Conservation (phyloP, 2,113 vertebrate species). For the Cisticola juncidis region DNA sequence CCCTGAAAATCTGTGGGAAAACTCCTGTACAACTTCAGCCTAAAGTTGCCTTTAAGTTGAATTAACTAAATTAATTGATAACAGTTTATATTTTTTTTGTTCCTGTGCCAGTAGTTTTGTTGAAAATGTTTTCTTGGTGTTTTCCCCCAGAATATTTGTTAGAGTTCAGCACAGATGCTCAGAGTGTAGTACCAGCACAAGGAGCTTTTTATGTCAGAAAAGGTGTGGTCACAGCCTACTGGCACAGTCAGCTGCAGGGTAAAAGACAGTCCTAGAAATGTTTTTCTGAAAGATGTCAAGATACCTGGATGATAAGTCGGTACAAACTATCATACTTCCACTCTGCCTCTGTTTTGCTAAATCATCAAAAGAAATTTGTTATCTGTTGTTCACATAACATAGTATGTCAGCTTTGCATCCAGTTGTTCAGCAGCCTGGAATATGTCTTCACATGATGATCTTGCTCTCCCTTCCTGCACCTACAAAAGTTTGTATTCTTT, state of each 20-base stretch:
- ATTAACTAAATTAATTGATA: background rate
- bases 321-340: background rate
- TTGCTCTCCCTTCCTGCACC: background rate
- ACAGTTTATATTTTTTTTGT: background rate
- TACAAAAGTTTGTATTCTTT: background rate
- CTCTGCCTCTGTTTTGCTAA: background rate
- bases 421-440: background rate
- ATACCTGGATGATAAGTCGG: background rate
- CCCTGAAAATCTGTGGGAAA: background rate
- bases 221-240: background rate
- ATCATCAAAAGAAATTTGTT: background rate
- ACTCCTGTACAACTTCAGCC: background rate
- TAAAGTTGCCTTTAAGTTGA: background rate
- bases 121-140: background rate
- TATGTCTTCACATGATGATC: background rate
- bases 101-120: background rate
- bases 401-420: background rate
- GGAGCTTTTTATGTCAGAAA: background rate
- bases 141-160: background rate
- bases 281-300: background rate
- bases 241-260: background rate
- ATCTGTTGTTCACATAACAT: background rate
- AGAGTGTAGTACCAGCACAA: background rate
- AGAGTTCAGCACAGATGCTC: background rate
- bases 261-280: background rate